A percentile compares a stretch with the other conserved stretches of the same genome.
These are phyloP conservation scores for Heliconius congener DNA, from an alignment of 1,140 invertebrate genomes.

Conservation along the genomic window DNA sequence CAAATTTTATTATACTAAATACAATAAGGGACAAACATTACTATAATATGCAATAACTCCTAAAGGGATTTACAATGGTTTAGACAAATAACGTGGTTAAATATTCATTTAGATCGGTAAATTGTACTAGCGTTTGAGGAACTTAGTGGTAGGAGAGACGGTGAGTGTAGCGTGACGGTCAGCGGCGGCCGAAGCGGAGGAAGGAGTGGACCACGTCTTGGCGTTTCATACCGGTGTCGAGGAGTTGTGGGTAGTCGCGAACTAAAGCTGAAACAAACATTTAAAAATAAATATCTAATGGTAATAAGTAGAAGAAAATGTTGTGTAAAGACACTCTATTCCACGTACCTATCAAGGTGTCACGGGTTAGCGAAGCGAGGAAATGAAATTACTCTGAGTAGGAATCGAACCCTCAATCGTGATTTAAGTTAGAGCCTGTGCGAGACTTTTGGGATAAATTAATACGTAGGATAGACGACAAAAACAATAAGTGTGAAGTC, in stretches of 20 bases:
- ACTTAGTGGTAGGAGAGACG: constrained; percentile 8
- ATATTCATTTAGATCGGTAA: constrained; percentile 13
- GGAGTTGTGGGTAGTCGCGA: constrained; percentile 77
- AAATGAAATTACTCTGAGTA: neutral
- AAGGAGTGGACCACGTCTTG: constrained; percentile 92
- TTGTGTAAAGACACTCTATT: neutral
- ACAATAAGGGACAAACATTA: constrained; percentile 3
- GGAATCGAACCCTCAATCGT: neutral
- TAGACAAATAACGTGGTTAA: constrained; percentile 54
- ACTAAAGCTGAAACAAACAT: constrained; percentile 58
- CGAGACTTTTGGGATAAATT: too few species aligned
- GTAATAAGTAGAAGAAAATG: neutral
- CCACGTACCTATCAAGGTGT: too few species aligned
- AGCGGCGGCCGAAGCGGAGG: constrained; percentile 88
- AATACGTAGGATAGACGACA: too few species aligned
- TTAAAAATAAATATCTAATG: neutral
- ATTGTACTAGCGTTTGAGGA: constrained; percentile 11
- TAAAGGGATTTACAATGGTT: constrained; percentile 67
- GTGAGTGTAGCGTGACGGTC: constrained; percentile 44
- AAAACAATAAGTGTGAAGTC: too few species aligned
- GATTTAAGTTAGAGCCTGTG: too few species aligned
- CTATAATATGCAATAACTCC: constrained; percentile 42
- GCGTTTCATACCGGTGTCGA: constrained; percentile 86
- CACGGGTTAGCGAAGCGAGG: too few species aligned
- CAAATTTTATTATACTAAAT: neutral